Evolutionary conservation across 2,113 vertebrate species (phyloP).

Genomic region (Xiphophorus maculatus): DNA sequence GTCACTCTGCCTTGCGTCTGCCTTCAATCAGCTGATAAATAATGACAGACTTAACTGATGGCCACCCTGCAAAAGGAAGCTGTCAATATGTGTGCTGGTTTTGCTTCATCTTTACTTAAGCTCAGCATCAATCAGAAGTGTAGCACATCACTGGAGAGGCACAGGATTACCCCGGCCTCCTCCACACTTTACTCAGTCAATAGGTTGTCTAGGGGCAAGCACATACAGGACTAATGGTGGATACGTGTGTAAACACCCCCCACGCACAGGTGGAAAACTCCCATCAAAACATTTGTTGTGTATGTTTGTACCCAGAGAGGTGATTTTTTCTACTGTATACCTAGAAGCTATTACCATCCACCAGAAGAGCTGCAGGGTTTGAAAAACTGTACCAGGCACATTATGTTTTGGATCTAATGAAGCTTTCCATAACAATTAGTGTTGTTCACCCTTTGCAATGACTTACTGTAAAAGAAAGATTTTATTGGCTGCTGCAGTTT

Average conservation of each 20-base stretch:
- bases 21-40: constrained; percentile 58
- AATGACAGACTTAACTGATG: constrained; percentile 64
- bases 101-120: constrained; percentile 62
- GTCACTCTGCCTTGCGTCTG: neutral
- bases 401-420: neutral
- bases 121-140: constrained; percentile 23
- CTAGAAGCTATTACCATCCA: neutral
- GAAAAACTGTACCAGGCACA: neutral
- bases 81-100: constrained; percentile 41
- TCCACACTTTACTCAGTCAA: constrained; percentile 5
- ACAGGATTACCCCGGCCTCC: constrained; percentile 4
- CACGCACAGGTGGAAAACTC: constrained; percentile 13
- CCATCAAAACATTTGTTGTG: constrained; percentile 30
- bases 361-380: neutral
- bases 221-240: constrained; percentile 24
- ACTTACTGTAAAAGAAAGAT: neutral
- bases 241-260: constrained; percentile 17
- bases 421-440: neutral
- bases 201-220: constrained; percentile 28
- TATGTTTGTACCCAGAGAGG: neutral
- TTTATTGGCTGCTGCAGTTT: too few relatives aligned
- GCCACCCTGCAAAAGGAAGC: constrained; percentile 29
- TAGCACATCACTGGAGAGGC: constrained; percentile 19
- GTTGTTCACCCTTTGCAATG: neutral
- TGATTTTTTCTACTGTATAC: neutral